Evolutionary conservation across 2,888 invertebrate species (phyloP).

Genomic region (Halictus quadricinctus): DNA sequence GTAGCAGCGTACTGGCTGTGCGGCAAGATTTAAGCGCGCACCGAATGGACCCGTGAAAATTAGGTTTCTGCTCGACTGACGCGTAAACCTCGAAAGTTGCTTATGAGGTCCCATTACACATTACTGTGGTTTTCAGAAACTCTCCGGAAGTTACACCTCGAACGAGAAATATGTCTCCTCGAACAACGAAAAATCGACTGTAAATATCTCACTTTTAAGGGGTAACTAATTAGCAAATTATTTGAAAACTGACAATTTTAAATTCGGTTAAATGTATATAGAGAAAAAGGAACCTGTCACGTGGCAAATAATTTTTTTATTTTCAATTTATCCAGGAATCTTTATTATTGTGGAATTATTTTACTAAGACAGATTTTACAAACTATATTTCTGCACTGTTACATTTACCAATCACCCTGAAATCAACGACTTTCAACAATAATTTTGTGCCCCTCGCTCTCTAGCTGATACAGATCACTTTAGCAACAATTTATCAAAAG

Average conservation of each 20-base stretch:
- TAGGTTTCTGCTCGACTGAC: background rate
- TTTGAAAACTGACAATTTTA: background rate
- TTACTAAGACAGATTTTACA: too few species aligned
- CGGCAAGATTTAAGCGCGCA: constrained; percentile 15
- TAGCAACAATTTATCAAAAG: too few species aligned
- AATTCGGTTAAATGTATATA: background rate
- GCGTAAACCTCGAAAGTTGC: background rate
- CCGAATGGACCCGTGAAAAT: constrained; percentile 15
- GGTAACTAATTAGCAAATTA: background rate
- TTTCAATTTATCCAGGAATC: background rate
- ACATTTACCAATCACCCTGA: background rate
- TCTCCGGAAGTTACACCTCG: background rate
- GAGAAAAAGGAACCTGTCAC: background rate
- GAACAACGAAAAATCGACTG: background rate
- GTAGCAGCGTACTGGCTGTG: background rate
- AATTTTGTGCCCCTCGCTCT: too few species aligned
- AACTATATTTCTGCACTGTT: too few species aligned
- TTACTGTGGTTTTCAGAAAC: background rate
- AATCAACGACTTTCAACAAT: background rate
- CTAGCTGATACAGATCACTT: too few species aligned
- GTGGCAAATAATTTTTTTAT: background rate
- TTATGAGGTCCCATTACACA: background rate
- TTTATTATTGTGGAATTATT: background rate
- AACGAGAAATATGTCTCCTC: background rate
- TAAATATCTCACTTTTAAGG: background rate